Evolutionary conservation across 2,797 vertebrate genomes (phyloP).

Genomic region (Brachymystax lenok): DNA sequence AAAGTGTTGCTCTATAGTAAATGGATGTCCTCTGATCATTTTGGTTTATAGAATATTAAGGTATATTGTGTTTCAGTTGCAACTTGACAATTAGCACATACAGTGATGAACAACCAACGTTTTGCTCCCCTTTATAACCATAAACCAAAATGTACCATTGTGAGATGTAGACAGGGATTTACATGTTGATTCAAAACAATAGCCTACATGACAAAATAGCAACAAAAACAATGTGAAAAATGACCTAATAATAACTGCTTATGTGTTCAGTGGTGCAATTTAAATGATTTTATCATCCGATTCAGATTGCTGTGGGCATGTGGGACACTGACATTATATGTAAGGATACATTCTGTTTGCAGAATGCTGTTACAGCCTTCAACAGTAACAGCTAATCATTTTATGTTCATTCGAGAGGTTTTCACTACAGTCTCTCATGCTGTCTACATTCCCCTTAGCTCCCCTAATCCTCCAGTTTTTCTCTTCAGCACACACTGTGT

Average conservation of each 20-base stretch:
- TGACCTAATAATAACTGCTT: background rate
- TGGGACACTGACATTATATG: background rate
- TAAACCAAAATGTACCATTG: background rate
- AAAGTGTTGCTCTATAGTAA: background rate
- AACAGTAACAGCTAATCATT: background rate
- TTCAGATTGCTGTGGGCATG: background rate
- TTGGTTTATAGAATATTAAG: background rate
- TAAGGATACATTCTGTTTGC: background rate
- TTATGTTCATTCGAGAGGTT: background rate
- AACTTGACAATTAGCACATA: background rate
- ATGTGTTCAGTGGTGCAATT: background rate
- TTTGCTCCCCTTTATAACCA: background rate
- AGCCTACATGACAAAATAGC: background rate
- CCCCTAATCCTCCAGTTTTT: background rate
- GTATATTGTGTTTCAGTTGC: background rate
- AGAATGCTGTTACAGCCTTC: background rate
- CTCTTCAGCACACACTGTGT: slow-evolving; percentile 1
- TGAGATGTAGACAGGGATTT: background rate
- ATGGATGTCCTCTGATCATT: background rate
- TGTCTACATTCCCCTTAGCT: background rate
- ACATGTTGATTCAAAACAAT: slow-evolving; percentile 4
- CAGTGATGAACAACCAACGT: background rate
- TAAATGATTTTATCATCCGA: background rate
- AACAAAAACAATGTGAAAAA: slow-evolving; percentile 4
- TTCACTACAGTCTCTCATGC: background rate